phyloP scores from a whole-genome alignment of 2,888 invertebrate genomes.

The Hydrotaea diabolus region DNA sequence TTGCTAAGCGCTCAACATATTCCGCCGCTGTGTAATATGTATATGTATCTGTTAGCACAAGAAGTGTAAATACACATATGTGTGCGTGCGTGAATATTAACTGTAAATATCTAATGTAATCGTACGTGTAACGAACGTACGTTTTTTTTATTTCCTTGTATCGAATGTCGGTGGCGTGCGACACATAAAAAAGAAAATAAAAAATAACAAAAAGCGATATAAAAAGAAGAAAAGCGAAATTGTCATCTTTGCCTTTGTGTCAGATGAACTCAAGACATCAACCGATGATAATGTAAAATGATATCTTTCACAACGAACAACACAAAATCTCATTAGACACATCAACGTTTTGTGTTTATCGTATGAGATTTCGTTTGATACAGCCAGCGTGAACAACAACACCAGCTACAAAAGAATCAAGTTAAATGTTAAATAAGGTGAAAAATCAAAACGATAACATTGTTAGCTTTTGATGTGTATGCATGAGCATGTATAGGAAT shows the following conservation, averaged over 20 bases:
- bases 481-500: too few species aligned
- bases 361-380: slow-evolving; percentile 29
- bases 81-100: slow-evolving; percentile 16
- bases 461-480: not conserved
- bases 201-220: not conserved
- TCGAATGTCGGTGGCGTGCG: slow-evolving; percentile 2
- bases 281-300: slow-evolving; percentile 37
- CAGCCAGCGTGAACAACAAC: not conserved
- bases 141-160: slow-evolving; percentile 12
- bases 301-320: slow-evolving; percentile 33
- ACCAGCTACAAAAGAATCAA: not conserved
- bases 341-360: slow-evolving; percentile 19
- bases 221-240: slow-evolving; percentile 14
- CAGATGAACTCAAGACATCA: slow-evolving; percentile 9
- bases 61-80: not conserved
- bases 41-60: not conserved
- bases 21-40: too few species aligned
- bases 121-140: not conserved
- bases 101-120: slow-evolving; percentile 1
- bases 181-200: not conserved
- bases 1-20: too few species aligned
- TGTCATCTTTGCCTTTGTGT: slow-evolving; percentile 21
- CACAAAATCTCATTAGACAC: slow-evolving; percentile 42
- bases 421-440: slow-evolving; percentile 36
- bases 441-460: slow-evolving; percentile 17